Evolutionary conservation across 1,140 invertebrate genomes (phyloP).

Genomic region (Ditylenchus dipsaci): DNA sequence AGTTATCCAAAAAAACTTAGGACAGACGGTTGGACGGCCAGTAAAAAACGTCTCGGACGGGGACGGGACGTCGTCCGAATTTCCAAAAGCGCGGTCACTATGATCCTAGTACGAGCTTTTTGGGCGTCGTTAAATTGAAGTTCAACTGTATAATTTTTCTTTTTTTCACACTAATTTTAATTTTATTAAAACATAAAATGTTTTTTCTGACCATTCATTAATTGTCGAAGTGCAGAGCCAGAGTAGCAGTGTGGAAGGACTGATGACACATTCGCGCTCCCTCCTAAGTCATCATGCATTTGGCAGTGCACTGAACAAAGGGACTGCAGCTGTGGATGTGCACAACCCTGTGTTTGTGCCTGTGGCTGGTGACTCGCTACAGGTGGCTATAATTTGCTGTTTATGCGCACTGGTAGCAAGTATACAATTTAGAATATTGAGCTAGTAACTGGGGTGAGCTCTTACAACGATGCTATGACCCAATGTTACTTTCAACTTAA

Average conservation of each 20-base stretch:
- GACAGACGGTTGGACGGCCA: too few relatives aligned
- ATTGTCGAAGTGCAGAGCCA: background rate
- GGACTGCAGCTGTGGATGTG: constrained; percentile 8
- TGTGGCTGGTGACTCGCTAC: background rate
- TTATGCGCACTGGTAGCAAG: background rate
- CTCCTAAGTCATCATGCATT: background rate
- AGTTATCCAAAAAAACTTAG: too few relatives aligned
- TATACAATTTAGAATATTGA: constrained; percentile 3
- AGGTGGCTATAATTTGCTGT: background rate
- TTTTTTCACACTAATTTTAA: too few relatives aligned
- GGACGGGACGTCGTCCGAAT: too few relatives aligned
- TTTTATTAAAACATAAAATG: too few relatives aligned
- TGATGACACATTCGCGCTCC: background rate
- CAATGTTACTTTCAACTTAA: constrained; percentile 10
- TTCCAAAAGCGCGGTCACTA: too few relatives aligned
- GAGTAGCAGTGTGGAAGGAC: background rate
- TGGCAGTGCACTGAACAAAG: background rate
- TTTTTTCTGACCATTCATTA: background rate
- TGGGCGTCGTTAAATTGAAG: too few relatives aligned
- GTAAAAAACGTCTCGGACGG: too few relatives aligned
- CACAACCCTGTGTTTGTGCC: constrained; percentile 9
- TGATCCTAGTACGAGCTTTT: too few relatives aligned
- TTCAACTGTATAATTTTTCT: too few relatives aligned
- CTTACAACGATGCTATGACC: constrained; percentile 8
- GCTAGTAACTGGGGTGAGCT: background rate